Evolutionary conservation across 2,888 invertebrate genomes (phyloP).

Genomic region (Sarcophaga variegata): DNA sequence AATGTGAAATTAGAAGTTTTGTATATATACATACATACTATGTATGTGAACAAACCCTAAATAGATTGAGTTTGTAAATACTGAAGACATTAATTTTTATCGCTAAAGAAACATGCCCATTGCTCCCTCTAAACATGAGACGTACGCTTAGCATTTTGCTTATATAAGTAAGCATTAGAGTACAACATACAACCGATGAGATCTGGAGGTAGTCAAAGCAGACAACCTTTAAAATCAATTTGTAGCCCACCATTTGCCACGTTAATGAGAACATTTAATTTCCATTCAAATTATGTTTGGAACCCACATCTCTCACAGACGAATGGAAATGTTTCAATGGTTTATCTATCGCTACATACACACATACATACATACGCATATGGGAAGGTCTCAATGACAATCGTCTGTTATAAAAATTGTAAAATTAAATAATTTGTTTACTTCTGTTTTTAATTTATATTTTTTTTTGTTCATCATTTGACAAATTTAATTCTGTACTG

Average conservation of each 20-base stretch:
- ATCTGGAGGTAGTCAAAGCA: neutral
- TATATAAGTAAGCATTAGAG: neutral
- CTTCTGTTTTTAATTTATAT: neutral
- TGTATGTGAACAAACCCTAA: neutral
- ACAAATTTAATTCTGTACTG: neutral
- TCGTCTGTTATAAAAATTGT: constrained; percentile 19
- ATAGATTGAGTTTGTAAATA: constrained; percentile 7
- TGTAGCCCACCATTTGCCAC: neutral
- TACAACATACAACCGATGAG: neutral
- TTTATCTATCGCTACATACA: no score
- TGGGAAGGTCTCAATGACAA: constrained; percentile 59
- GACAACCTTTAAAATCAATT: constrained; percentile 45
- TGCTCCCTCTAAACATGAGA: no score
- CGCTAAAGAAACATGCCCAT: no score
- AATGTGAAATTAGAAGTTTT: constrained; percentile 10
- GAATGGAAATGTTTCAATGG: constrained; percentile 31
- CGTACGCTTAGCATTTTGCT: no score
- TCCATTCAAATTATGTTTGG: neutral
- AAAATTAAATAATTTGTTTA: constrained; percentile 27
- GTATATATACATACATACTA: neutral
- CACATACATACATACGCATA: no score
- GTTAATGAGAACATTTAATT: neutral
- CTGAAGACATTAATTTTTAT: neutral
- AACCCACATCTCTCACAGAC: constrained; percentile 37
- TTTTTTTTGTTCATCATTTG: constrained; percentile 11